Evolutionary conservation across 1,140 invertebrate species (phyloP).

Genomic region (Tetraneura akinire): DNA sequence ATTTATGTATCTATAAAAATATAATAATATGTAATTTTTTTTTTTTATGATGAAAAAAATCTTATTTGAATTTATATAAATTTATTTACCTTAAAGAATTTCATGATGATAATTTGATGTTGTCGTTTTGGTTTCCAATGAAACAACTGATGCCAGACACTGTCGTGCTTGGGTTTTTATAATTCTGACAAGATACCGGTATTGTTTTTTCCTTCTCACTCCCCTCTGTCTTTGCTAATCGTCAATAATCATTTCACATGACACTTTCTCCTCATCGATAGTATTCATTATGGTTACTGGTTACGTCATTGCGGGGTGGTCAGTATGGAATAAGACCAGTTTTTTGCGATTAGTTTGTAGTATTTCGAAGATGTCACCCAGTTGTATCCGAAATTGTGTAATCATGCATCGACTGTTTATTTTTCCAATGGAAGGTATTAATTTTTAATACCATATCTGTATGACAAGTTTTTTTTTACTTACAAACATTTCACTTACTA

Average conservation of each 20-base stretch:
- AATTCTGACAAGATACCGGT: slow-evolving; percentile 37
- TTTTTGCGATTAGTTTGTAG: slow-evolving; percentile 38
- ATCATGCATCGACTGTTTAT: not conserved
- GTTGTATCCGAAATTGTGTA: slow-evolving; percentile 42
- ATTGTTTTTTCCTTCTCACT: slow-evolving; percentile 2
- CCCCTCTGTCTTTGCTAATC: slow-evolving; percentile 12
- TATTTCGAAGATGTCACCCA: slow-evolving; percentile 45
- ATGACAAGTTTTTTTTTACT: not conserved
- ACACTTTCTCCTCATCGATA: slow-evolving; percentile 28
- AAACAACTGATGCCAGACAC: slow-evolving; percentile 38
- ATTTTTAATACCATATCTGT: not conserved
- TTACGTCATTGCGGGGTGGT: slow-evolving; percentile 29
- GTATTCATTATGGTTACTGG: not conserved
- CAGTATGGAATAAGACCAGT: slow-evolving; percentile 38
- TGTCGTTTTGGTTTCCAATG: not conserved
- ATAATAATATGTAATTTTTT: no score
- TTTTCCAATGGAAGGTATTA: not conserved
- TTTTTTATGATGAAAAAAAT: no score
- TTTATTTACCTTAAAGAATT: slow-evolving; percentile 44
- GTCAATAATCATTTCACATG: slow-evolving; percentile 14
- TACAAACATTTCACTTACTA: not conserved
- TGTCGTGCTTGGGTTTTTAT: slow-evolving; percentile 14
- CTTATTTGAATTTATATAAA: not conserved
- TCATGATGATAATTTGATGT: slow-evolving; percentile 31
- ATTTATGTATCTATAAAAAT: no score